Evolutionary conservation across 2,888 invertebrate species (phyloP).

Genomic region (Oscheius myriophilus): DNA sequence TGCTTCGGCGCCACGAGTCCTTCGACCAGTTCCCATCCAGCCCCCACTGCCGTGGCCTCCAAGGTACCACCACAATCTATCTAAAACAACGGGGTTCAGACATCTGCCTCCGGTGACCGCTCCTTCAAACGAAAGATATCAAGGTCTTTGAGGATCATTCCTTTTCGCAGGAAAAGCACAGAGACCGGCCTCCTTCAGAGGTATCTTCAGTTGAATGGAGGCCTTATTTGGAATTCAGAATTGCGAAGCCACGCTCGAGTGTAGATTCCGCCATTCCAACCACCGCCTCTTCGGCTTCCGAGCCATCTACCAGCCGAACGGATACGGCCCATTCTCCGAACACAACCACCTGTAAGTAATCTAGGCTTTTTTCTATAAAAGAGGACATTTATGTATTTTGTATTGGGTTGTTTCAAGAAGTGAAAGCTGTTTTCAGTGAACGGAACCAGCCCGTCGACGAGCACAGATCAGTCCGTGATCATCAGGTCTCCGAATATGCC

Average conservation of each 20-base stretch:
- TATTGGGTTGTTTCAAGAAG: too few relatives aligned
- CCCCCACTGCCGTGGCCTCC: too few relatives aligned
- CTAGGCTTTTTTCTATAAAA: too few relatives aligned
- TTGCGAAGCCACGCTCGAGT: constrained; percentile 9
- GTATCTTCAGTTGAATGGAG: background rate
- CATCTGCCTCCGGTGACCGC: background rate
- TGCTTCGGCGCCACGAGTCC: constrained; percentile 15
- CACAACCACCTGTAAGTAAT: too few relatives aligned
- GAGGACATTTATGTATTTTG: too few relatives aligned
- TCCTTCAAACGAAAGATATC: constrained; percentile 1
- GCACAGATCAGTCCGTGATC: constrained; percentile 6
- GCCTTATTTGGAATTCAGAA: background rate
- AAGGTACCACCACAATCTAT: too few relatives aligned
- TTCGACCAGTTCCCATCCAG: constrained; percentile 13
- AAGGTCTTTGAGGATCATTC: constrained; percentile 27
- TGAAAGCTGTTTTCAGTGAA: too few relatives aligned
- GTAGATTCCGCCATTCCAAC: constrained; percentile 14
- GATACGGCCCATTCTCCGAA: too few relatives aligned
- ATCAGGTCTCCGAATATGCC: constrained; percentile 16
- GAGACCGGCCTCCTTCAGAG: constrained; percentile 24
- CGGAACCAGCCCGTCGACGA: background rate
- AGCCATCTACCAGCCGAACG: too few relatives aligned
- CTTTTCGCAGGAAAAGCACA: constrained; percentile 38
- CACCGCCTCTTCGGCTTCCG: too few relatives aligned
- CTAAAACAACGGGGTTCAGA: background rate